These are phyloP conservation scores for Brienomyrus longianalis DNA, from an alignment of 2,113 vertebrate genomes.

Conservation along the genomic window DNA sequence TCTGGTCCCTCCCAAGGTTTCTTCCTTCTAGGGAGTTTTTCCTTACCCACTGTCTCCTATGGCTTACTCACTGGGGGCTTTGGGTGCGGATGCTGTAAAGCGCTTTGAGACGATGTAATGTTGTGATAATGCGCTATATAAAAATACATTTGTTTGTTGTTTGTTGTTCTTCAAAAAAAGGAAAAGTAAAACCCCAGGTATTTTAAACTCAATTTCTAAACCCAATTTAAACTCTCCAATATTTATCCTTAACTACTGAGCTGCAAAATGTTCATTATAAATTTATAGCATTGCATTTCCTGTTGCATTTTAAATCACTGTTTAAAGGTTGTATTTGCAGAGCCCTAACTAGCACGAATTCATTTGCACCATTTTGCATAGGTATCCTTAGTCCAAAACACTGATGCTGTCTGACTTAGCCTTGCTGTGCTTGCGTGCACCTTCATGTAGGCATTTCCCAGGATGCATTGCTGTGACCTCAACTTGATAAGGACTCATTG, in stretches of 20 bases:
- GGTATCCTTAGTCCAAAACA: neutral
- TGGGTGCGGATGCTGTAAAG: no score
- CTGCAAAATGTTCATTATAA: neutral
- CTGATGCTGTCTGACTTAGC: neutral
- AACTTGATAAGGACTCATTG: neutral
- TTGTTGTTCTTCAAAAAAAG: no score
- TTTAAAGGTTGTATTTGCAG: neutral
- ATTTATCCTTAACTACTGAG: neutral
- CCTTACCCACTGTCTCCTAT: no score
- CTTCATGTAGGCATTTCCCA: neutral
- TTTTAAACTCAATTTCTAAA: neutral
- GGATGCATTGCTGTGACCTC: neutral
- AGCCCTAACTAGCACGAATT: neutral
- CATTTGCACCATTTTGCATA: neutral
- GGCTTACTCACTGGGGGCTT: no score
- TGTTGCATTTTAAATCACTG: neutral
- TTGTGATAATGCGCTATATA: no score
- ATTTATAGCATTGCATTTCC: neutral
- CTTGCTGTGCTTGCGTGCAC: slow-evolving; percentile 11
- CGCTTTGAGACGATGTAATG: no score
- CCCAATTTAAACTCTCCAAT: neutral
- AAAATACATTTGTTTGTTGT: no score
- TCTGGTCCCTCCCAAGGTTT: no score
- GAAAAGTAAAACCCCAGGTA: no score
- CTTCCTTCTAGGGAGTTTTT: no score